Evolutionary conservation across 2,113 vertebrate genomes (phyloP).

Genomic region (Oncorhynchus nerka): DNA sequence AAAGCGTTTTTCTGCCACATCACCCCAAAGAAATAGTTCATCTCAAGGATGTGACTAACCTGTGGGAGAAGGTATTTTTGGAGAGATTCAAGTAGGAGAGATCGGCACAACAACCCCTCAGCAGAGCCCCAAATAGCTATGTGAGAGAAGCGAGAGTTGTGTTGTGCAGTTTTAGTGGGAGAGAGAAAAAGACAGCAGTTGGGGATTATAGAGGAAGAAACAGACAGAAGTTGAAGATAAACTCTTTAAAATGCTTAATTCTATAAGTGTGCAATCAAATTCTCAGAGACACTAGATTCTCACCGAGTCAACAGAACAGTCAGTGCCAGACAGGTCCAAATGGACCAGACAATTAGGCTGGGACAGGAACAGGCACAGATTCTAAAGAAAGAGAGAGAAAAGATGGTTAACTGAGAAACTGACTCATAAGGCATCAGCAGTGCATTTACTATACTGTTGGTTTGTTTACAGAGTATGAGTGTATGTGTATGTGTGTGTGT

Average conservation of each 20-base stretch:
- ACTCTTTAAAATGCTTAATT: too few relatives aligned
- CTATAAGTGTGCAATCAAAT: neutral
- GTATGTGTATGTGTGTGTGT: constrained; percentile 12
- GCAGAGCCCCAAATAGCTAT: constrained; percentile 83
- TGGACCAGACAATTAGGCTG: constrained; percentile 89
- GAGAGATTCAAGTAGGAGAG: constrained; percentile 86
- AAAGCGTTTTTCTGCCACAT: neutral
- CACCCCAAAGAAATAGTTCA: neutral
- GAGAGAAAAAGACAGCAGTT: neutral
- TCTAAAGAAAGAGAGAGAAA: constrained; percentile 48
- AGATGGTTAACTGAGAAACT: too few relatives aligned
- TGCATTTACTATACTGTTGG: too few relatives aligned
- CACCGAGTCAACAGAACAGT: constrained; percentile 84
- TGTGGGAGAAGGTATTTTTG: constrained; percentile 84
- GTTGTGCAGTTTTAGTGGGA: constrained; percentile 11
- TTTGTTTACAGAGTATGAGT: too few relatives aligned
- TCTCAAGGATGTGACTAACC: constrained; percentile 30
- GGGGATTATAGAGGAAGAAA: neutral
- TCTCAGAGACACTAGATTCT: constrained; percentile 47
- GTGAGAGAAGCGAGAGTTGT: constrained; percentile 58
- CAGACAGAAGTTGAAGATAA: too few relatives aligned
- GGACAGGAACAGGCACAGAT: constrained; percentile 82
- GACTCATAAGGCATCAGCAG: too few relatives aligned
- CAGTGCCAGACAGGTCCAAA: constrained; percentile 86
- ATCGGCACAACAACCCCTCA: constrained; percentile 85